phyloP scores from a whole-genome alignment of 2,888 invertebrate genomes.

The Strigamia crassipes region DNA sequence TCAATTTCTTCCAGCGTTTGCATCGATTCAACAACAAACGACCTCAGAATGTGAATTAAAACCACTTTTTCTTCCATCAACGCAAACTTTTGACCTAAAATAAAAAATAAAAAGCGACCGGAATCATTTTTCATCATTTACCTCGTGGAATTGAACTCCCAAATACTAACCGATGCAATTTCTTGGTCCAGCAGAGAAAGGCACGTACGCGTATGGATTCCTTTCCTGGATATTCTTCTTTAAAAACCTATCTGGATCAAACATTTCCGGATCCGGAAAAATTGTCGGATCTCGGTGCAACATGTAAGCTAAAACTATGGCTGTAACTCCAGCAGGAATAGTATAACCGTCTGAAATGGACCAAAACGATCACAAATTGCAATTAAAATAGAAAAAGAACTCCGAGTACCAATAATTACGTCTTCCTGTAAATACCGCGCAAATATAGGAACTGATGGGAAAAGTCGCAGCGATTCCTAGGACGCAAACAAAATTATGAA shows the following conservation, averaged over 20 bases:
- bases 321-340: conserved; percentile 71
- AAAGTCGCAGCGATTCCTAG: conserved; percentile 60
- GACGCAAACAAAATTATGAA: background rate
- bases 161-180: conserved; percentile 49
- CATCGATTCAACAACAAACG: no score
- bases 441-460: conserved; percentile 62
- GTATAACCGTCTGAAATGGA: conserved; percentile 62
- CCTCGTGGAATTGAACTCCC: no score
- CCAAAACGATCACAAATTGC: background rate
- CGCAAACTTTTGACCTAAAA: no score
- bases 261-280: conserved; percentile 71
- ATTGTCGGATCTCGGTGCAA: conserved; percentile 68
- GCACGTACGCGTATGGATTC: no score
- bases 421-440: conserved; percentile 59
- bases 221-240: no score
- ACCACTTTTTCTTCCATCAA: no score
- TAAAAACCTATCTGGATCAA: conserved; percentile 78
- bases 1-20: no score
- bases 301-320: conserved; percentile 68
- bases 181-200: conserved; percentile 61
- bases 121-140: no score
- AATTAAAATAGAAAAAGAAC: background rate
- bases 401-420: conserved; percentile 55
- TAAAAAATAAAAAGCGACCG: background rate
- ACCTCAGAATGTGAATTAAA: no score